Percentiles rank a stretch among this genome's conserved stretches.
These are phyloP conservation scores for Neotoxoptera formosana DNA, from an alignment of 1,140 invertebrate genomes.

Conservation along the genomic window DNA sequence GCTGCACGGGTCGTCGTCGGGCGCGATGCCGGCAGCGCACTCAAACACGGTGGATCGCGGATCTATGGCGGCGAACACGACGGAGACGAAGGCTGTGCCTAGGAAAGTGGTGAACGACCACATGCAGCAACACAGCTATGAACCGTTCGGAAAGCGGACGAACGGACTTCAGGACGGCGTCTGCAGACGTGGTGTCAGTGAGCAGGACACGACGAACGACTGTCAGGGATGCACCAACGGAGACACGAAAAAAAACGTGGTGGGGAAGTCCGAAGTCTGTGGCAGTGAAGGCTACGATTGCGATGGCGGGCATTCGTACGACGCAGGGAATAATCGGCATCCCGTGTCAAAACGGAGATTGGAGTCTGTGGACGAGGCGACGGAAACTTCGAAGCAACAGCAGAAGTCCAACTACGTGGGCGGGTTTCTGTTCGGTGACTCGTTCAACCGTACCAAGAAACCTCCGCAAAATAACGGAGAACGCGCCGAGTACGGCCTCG, in stretches of 20 bases:
- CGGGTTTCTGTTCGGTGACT: neutral
- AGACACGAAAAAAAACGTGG: neutral
- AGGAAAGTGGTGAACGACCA: neutral
- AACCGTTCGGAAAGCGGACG: neutral
- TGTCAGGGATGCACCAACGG: neutral
- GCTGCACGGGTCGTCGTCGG: neutral
- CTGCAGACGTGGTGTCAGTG: neutral
- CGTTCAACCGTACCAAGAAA: neutral
- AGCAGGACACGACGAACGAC: neutral
- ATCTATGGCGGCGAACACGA: neutral
- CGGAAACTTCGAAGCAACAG: neutral
- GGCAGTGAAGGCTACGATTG: neutral
- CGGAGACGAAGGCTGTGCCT: neutral
- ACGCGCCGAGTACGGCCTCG: neutral
- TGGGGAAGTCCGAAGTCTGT: too few relatives aligned
- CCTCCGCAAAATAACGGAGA: neutral
- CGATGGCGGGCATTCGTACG: too few relatives aligned
- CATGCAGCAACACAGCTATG: neutral
- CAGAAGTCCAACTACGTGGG: conserved; percentile 7
- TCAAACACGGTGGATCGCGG: neutral
- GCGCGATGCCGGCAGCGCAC: neutral
- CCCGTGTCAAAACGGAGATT: neutral
- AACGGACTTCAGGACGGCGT: neutral
- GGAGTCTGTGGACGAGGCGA: neutral
- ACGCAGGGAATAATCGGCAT: neutral